Evolutionary conservation across 2,113 vertebrate species (phyloP).

Genomic region (Caretta caretta): DNA sequence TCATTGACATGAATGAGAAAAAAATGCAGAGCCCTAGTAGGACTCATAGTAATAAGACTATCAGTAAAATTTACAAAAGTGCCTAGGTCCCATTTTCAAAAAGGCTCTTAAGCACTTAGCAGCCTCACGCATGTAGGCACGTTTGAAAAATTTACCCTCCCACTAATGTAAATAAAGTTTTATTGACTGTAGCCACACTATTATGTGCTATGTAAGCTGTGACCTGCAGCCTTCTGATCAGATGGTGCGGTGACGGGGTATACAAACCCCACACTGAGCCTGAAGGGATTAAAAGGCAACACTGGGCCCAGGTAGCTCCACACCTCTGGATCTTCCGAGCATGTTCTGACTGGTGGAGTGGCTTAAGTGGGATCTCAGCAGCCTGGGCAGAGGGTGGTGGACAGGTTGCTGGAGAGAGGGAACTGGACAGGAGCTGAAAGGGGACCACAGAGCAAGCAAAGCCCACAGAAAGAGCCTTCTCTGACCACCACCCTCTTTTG

Average conservation of each 20-base stretch:
- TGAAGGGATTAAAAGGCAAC: neutral
- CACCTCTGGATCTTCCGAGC: neutral
- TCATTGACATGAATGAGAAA: neutral
- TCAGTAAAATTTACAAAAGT: neutral
- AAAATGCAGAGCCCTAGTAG: neutral
- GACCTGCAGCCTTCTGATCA: too few species aligned
- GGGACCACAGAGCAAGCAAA: neutral
- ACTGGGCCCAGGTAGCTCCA: neutral
- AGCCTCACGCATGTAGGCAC: accelerated
- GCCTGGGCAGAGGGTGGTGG: neutral
- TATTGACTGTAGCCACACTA: neutral
- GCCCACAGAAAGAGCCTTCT: neutral
- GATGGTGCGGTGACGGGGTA: neutral
- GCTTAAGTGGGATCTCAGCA: neutral
- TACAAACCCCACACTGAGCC: neutral
- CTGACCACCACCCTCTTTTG: too few species aligned
- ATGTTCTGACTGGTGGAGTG: neutral
- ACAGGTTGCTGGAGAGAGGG: neutral
- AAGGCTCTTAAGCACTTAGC: neutral
- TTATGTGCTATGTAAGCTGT: neutral
- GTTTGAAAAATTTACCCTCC: neutral
- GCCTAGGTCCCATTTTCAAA: accelerated
- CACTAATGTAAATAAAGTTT: neutral
- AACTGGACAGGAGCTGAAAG: neutral
- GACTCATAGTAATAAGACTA: neutral